phyloP scores from a whole-genome alignment of 1,140 invertebrate species.

The Monochamus saltuarius region DNA sequence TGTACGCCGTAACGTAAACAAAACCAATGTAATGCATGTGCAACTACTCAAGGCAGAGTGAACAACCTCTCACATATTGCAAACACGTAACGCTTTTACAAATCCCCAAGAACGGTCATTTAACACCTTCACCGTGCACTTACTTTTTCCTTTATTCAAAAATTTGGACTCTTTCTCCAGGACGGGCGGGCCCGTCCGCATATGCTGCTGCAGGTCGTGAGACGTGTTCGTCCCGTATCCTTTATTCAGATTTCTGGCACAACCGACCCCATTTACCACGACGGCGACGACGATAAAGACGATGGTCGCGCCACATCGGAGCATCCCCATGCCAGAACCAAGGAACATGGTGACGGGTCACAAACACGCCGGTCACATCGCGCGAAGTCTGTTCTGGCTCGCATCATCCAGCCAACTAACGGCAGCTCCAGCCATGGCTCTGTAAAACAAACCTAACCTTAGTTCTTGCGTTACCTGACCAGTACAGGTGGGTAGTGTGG shows the following conservation, averaged over 20 bases:
- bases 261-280: conserved; percentile 30
- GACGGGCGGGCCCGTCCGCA: conserved; percentile 21
- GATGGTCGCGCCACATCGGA: conserved; percentile 13
- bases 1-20: no score
- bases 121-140: conserved; percentile 8
- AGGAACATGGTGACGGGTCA: conserved; percentile 5
- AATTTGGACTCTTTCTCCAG: conserved; percentile 29
- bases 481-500: conserved; percentile 32
- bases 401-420: conserved; percentile 30
- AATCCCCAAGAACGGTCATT: no score
- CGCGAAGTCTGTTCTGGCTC: conserved; percentile 22
- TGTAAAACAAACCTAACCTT: conserved; percentile 31
- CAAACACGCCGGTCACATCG: conserved; percentile 27
- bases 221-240: conserved; percentile 18
- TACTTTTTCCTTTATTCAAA: conserved; percentile 35
- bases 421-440: conserved; percentile 24
- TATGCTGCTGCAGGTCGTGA: conserved; percentile 9
- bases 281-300: conserved; percentile 30
- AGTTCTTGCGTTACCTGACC: conserved; percentile 33
- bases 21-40: no score
- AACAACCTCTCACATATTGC: neutral
- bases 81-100: neutral
- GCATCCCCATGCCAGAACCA: conserved; percentile 4
- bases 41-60: no score
- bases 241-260: conserved; percentile 24